Conservation (phyloP, 1,140 invertebrate genomes). For the Steinernema feltiae region DNA sequence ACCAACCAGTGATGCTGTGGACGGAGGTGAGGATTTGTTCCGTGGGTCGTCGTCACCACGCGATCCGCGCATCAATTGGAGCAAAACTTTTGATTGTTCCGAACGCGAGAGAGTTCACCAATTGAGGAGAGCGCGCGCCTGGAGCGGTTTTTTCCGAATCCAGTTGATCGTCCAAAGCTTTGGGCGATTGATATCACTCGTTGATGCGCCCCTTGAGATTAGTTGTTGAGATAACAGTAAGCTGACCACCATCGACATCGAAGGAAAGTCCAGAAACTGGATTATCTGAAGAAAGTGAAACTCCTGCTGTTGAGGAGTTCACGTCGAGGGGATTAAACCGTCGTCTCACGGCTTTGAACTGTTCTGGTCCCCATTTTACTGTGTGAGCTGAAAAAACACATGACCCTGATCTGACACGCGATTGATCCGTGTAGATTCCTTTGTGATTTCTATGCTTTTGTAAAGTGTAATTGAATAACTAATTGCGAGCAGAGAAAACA, state of each 20-base stretch:
- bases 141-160: background rate
- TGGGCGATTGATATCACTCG: too few relatives aligned
- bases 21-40: background rate
- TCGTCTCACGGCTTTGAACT: background rate
- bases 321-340: too few relatives aligned
- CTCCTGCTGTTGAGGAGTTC: too few relatives aligned
- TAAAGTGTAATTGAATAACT: background rate
- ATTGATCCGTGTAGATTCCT: background rate
- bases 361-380: background rate
- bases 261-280: background rate
- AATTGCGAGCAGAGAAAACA: background rate
- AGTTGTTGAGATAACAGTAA: background rate
- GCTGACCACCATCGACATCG: background rate
- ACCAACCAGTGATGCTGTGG: background rate
- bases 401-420: background rate
- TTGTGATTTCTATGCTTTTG: background rate
- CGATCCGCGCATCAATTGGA: background rate
- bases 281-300: too few relatives aligned
- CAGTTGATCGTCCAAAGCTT: background rate
- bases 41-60: too few relatives aligned
- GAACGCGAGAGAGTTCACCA: background rate
- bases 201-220: too few relatives aligned
- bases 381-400: background rate
- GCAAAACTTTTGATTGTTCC: background rate
- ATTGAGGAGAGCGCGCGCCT: background rate